phyloP scores from a whole-genome alignment of 2,888 invertebrate genomes.

The Pollenia griseotomentosa region DNA sequence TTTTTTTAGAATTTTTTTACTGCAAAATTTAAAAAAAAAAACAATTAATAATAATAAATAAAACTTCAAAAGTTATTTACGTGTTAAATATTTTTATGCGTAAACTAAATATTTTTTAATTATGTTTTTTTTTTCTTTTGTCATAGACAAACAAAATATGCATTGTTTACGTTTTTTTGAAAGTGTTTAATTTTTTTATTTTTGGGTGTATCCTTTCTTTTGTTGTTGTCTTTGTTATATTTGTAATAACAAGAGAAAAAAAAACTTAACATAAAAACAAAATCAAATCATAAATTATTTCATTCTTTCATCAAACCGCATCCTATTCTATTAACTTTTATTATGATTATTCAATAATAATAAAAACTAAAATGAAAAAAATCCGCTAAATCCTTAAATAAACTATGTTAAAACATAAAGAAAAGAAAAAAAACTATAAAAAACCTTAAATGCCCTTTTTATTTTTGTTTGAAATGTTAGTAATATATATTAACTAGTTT shows the following conservation, averaged over 20 bases:
- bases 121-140: slow-evolving; percentile 23
- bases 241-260: slow-evolving; percentile 63
- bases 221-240: slow-evolving; percentile 69
- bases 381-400: slow-evolving; percentile 73
- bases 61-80: slow-evolving; percentile 55
- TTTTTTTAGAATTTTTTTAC: slow-evolving; percentile 53
- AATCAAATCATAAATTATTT: slow-evolving; percentile 61
- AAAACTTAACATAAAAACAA: slow-evolving; percentile 41
- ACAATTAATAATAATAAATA: slow-evolving; percentile 21
- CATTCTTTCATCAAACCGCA: slow-evolving; percentile 69
- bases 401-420: slow-evolving; percentile 72
- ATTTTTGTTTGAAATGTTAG: slow-evolving; percentile 63
- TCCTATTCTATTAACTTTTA: slow-evolving; percentile 73
- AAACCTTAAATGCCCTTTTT: slow-evolving; percentile 64
- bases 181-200: slow-evolving; percentile 41
- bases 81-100: slow-evolving; percentile 65
- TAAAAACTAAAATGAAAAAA: slow-evolving; percentile 55
- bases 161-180: slow-evolving; percentile 58
- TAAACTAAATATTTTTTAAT: slow-evolving; percentile 56
- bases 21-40: slow-evolving; percentile 48
- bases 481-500: slow-evolving; percentile 30
- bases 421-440: slow-evolving; percentile 60
- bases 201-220: slow-evolving; percentile 58
- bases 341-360: slow-evolving; percentile 73
- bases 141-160: slow-evolving; percentile 41